phyloP scores from a whole-genome alignment of 2,797 vertebrate genomes.

The Meriones psammophilus region DNA sequence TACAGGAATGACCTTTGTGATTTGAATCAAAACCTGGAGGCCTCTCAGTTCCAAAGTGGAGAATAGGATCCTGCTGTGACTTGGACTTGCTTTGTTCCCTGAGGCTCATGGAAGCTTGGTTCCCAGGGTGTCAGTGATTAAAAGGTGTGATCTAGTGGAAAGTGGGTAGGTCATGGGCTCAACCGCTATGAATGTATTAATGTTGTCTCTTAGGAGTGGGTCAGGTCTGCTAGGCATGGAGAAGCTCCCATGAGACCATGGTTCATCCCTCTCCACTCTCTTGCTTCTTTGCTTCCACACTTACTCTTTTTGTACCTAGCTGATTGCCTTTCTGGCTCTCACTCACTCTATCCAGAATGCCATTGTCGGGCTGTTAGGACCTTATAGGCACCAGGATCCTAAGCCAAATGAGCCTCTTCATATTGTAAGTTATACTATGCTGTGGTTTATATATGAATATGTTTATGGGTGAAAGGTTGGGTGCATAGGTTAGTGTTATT shows the following conservation, averaged over 20 bases:
- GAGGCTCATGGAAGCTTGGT: background rate
- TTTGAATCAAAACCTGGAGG: background rate
- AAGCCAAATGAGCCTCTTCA: background rate
- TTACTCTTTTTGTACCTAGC: background rate
- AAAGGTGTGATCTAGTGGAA: background rate
- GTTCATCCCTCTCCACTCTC: background rate
- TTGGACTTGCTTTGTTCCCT: background rate
- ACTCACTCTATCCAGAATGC: background rate
- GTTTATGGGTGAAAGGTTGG: background rate
- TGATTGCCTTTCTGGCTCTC: background rate
- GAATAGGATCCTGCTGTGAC: background rate
- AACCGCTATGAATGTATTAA: background rate
- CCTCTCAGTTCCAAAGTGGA: background rate
- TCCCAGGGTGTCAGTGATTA: background rate
- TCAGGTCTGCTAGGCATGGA: background rate
- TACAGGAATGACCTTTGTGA: background rate
- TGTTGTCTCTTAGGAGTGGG: background rate
- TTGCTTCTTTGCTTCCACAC: background rate
- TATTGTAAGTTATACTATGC: background rate
- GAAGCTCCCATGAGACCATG: background rate
- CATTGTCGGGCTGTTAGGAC: background rate
- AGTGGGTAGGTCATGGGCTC: background rate
- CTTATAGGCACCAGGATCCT: background rate
- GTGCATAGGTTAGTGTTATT: background rate
- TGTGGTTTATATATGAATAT: background rate